phyloP scores from a whole-genome alignment of 2,113 vertebrate genomes.

The Trichomycterus rosablanca region DNA sequence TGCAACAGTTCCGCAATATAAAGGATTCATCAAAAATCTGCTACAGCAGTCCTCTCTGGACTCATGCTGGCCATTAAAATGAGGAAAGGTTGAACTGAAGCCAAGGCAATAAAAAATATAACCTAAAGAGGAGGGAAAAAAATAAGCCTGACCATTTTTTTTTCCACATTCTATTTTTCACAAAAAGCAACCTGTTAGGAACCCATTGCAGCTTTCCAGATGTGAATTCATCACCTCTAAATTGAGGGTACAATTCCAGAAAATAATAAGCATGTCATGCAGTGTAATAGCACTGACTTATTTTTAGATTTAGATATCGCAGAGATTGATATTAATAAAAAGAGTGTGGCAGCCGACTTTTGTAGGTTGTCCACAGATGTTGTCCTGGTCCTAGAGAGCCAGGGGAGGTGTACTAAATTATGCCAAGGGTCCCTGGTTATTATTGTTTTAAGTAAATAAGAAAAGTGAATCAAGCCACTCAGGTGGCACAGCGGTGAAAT shows the following conservation, averaged over 20 bases:
- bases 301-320: neutral
- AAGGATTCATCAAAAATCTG: constrained; percentile 62
- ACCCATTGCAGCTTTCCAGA: constrained; percentile 69
- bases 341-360: too few relatives aligned
- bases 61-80: constrained; percentile 72
- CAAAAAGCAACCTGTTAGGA: constrained; percentile 70
- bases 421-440: too few relatives aligned
- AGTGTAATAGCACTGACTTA: constrained; percentile 1
- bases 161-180: constrained; percentile 65
- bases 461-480: too few relatives aligned
- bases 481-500: too few relatives aligned
- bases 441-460: too few relatives aligned
- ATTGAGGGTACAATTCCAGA: constrained; percentile 11
- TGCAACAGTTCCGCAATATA: constrained; percentile 77
- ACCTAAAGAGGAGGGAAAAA: constrained; percentile 60
- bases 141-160: constrained; percentile 65
- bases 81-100: constrained; percentile 63
- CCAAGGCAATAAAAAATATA: constrained; percentile 71
- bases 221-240: constrained; percentile 60
- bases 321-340: too few relatives aligned
- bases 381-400: too few relatives aligned
- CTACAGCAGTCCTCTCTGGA: constrained; percentile 63
- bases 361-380: too few relatives aligned
- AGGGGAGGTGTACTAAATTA: too few relatives aligned
- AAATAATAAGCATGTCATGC: constrained; percentile 13